phyloP scores from a whole-genome alignment of 2,888 invertebrate genomes.

The Cenopis cana region DNA sequence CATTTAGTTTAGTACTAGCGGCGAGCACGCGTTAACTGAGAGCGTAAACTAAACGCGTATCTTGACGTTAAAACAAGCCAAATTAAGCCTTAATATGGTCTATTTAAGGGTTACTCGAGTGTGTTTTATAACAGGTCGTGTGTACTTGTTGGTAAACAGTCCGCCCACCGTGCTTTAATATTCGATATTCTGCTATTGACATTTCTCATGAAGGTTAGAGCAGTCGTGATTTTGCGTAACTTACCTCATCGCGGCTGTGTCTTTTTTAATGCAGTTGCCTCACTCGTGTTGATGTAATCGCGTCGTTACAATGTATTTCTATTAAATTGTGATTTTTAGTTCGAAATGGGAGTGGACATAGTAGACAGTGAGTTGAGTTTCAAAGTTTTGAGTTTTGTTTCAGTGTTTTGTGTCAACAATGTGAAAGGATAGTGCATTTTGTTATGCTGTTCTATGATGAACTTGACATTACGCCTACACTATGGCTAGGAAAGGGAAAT shows the following conservation, averaged over 20 bases:
- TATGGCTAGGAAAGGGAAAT: constrained; percentile 33
- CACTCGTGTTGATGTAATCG: constrained; percentile 63
- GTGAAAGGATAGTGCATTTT: constrained; percentile 36
- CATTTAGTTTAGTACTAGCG: constrained; percentile 31
- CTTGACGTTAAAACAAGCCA: constrained; percentile 1
- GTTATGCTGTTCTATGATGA: constrained; percentile 16
- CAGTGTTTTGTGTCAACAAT: constrained; percentile 15
- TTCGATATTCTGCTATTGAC: constrained; percentile 78
- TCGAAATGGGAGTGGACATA: constrained; percentile 57
- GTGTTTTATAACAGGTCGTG: constrained; percentile 11
- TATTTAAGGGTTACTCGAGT: not conserved
- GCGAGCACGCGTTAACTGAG: constrained; percentile 30
- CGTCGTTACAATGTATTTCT: constrained; percentile 46
- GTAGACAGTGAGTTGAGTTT: constrained; percentile 56
- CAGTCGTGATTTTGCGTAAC: constrained; percentile 83
- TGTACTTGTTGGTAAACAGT: constrained; percentile 52
- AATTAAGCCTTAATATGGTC: not conserved
- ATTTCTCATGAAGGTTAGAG: constrained; percentile 78
- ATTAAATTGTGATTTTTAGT: constrained; percentile 47
- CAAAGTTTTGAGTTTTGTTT: constrained; percentile 33
- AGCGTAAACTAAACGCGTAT: constrained; percentile 30
- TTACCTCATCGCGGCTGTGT: constrained; percentile 66
- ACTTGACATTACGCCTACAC: constrained; percentile 42
- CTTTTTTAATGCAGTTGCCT: constrained; percentile 70
- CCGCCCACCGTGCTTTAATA: constrained; percentile 57